These are phyloP conservation scores for Ips typographus DNA, from an alignment of 1,140 invertebrate genomes.

Conservation along the genomic window DNA sequence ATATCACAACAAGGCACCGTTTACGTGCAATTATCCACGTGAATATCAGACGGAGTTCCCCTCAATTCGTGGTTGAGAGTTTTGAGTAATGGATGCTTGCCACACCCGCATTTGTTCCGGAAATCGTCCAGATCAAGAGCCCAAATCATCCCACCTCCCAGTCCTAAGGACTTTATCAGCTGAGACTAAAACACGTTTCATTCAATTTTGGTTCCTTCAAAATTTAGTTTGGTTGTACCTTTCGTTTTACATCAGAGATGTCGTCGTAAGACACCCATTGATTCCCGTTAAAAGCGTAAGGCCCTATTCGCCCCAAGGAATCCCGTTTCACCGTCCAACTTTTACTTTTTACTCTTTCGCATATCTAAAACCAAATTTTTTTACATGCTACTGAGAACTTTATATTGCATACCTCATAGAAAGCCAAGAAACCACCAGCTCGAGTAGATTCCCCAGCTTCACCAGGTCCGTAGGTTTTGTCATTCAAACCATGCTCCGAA, in stretches of 20 bases:
- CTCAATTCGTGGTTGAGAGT: conserved; percentile 60
- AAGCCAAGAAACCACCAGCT: conserved; percentile 78
- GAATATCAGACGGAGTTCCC: conserved; percentile 44
- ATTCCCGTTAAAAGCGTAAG: conserved; percentile 69
- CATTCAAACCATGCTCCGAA: conserved; percentile 63
- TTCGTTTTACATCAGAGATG: conserved; percentile 63
- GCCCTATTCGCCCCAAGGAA: conserved; percentile 65
- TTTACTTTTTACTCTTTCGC: conserved; percentile 59
- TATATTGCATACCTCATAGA: conserved; percentile 69
- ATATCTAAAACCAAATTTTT: conserved; percentile 57
- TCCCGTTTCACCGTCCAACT: conserved; percentile 70
- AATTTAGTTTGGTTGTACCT: conserved; percentile 39
- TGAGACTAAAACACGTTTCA: conserved; percentile 51
- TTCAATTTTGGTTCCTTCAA: neutral
- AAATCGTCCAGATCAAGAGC: conserved; percentile 77
- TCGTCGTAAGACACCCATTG: conserved; percentile 87
- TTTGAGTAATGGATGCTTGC: conserved; percentile 59
- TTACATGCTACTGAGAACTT: neutral
- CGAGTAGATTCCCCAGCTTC: conserved; percentile 76
- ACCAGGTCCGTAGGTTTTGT: conserved; percentile 70
- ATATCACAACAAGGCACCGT: too few species aligned
- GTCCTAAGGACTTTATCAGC: conserved; percentile 59
- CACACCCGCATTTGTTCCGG: conserved; percentile 63
- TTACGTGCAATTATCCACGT: conserved; percentile 47
- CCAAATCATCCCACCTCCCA: conserved; percentile 81